Base-by-base conservation (phyloP, 2,797 vertebrate species). In the Fundulus diaphanus region DNA sequence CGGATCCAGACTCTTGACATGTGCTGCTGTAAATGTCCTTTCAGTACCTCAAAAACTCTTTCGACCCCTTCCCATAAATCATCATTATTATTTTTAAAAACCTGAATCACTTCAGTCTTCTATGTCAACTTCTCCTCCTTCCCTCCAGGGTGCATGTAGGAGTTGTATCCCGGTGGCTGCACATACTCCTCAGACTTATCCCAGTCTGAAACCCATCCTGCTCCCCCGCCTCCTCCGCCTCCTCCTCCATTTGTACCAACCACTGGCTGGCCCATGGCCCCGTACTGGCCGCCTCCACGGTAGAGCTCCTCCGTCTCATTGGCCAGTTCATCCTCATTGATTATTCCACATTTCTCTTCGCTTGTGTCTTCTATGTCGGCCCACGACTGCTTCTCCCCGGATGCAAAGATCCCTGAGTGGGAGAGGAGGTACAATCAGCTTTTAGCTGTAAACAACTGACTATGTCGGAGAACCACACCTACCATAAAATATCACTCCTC, bases 341-440 rank as follows among this genome's bases (percentile, higher is more conserved):
- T 99, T 89, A 99, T 99, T 70, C 98, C 97, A 37, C 98, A 99
- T 90, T 99, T 99, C 90, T 99, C 98, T 65, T 99, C 97, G 54
- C 97, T 99, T 15, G 97, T 99, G 89, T 98, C 96, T 69, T 99
- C 98, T 12, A 97, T 97, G 79, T 99, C 98, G 0, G 98, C 98
- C 98, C 98, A 99, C 0, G 95, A 91, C 82, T 99, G 98, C 81
- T 99, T 98, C 84, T 99, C 98, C 59, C 98, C 98, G 0, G 98
- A 99, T 65, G 98, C 98, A 90, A 99, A 99, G 89, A 92, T 0
- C 81, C 91, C 92, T 93, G 31, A 27, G 33, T 13, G n/a, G 74
- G 42, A 70, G 52, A 35, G 20, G 40, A 73, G 42, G 46, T 5
- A 12, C 1, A 18, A 44, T 56, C 11, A 63, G 37, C 1, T 3